Evolutionary conservation across 1,140 invertebrate genomes (phyloP), one percentile per base, ranked within the genome.

Genomic region (Trichonephila inaurata): DNA sequence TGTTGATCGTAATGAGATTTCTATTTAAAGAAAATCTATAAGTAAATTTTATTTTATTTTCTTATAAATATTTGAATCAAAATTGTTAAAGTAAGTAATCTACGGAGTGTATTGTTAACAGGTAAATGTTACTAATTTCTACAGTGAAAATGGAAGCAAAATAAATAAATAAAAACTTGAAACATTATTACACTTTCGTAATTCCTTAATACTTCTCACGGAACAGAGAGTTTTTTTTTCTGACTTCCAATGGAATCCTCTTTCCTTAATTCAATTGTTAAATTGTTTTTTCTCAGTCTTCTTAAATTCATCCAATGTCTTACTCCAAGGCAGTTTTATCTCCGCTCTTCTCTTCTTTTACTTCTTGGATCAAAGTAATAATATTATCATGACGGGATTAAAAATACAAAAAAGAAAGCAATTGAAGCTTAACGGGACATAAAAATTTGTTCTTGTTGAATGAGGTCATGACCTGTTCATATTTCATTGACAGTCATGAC

Each of bases 401-500:
- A 77, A 77, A 77, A 77, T 77, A 77, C 28, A 77, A 77, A 77
- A 40, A 77, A 77, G 33, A 77, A 77, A 28, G 72, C 72, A 77
- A 40, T 77, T 77, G 72, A 28, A 28, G 72, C 72, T 77, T 77
- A 77, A 77, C 72, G 72, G 72, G 72, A 77, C 72, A 77, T 77
- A 77, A 77, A 77, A 77, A 77, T 77, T 77, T 77, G 72, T 77
- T 77, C 72, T 77, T 77, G 72, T 33, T 40, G 72, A 77, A 77
- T 77, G 72, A 33, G 72, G 72, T 33, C 72, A 77, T 16, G 72
- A 18, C 72, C 72, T 40, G 24, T 28, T 77, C 72, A 77, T 77
- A 77, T 77, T 77, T 77, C 72, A 77, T 77, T 40, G 72, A 28
- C 28, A 77, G 14, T 77, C 72, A 40, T 77, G 72, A 77, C 72